These are phyloP conservation scores for Plestiodon gilberti DNA, from an alignment of 2,113 vertebrate species.

Conservation along the genomic window DNA sequence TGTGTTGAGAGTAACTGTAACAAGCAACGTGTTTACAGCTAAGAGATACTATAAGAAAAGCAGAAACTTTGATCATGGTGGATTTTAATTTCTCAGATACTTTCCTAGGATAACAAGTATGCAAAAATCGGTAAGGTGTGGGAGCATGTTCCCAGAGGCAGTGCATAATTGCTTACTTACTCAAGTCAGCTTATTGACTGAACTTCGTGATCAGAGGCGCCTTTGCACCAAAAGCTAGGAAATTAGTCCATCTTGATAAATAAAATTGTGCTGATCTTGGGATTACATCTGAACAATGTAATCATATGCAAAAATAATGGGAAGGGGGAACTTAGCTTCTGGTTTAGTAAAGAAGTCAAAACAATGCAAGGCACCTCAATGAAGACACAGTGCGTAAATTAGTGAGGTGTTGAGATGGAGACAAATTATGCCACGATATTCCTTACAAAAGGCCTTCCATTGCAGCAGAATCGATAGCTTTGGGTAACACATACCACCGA, in stretches of 20 bases:
- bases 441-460: constrained; percentile 38
- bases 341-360: constrained; percentile 39
- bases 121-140: constrained; percentile 71
- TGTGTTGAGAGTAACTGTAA: constrained; percentile 73
- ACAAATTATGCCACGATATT: constrained; percentile 35
- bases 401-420: constrained; percentile 38
- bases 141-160: constrained; percentile 71
- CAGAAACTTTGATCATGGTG: constrained; percentile 73
- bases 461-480: constrained; percentile 54
- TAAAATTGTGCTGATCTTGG: constrained; percentile 49
- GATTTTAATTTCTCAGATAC: constrained; percentile 75
- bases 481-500: constrained; percentile 55
- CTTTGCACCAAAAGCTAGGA: constrained; percentile 60
- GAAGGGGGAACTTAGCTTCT: constrained; percentile 16
- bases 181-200: constrained; percentile 75
- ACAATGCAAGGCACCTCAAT: background rate
- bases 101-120: constrained; percentile 75
- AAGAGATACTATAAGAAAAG: constrained; percentile 67
- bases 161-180: constrained; percentile 75
- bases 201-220: constrained; percentile 69
- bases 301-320: constrained; percentile 15
- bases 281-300: constrained; percentile 40
- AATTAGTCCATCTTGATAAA: constrained; percentile 66
- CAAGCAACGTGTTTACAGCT: constrained; percentile 73
- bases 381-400: constrained; percentile 11